A percentile compares a stretch with the other conserved stretches of the same genome.
Conservation (phyloP, 2,797 vertebrate genomes). For the Hafferia zeledoni region DNA sequence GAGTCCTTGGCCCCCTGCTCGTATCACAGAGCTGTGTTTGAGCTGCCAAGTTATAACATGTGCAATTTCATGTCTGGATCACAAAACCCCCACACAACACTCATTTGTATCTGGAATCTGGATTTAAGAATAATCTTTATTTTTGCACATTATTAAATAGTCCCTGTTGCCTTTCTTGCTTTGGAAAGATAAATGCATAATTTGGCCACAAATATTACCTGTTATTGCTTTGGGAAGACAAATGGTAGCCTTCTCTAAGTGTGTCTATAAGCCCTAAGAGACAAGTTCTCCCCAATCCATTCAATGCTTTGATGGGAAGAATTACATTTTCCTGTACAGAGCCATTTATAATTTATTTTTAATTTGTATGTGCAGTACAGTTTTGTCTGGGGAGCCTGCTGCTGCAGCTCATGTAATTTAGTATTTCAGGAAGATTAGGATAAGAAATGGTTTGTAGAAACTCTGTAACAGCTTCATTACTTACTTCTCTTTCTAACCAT, state of each 20-base stretch:
- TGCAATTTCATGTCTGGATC: background rate
- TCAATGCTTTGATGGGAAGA: slow-evolving; percentile 34
- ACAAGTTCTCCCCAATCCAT: slow-evolving; percentile 3
- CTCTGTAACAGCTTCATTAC: background rate
- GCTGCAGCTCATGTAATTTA: background rate
- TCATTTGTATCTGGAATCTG: background rate
- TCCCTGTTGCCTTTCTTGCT: slow-evolving; percentile 4
- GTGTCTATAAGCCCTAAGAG: slow-evolving; percentile 29
- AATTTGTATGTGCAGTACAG: background rate
- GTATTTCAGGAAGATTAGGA: slow-evolving; percentile 28
- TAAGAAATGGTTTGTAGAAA: slow-evolving; percentile 32
- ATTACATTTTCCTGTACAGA: background rate
- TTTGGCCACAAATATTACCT: slow-evolving; percentile 1
- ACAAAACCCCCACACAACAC: fast-evolving
- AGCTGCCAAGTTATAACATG: background rate
- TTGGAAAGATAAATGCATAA: slow-evolving; percentile 27
- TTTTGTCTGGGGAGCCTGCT: slow-evolving; percentile 1
- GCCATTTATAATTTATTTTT: slow-evolving; percentile 42
- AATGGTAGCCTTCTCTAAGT: slow-evolving; percentile 14
- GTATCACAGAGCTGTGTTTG: background rate
- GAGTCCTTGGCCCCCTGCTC: background rate
- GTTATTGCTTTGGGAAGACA: slow-evolving; percentile 54
- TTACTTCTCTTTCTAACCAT: background rate
- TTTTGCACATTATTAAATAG: background rate
- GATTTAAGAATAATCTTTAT: background rate